Percentiles rank a stretch among this genome's conserved stretches.
phyloP scores from a whole-genome alignment of 1,140 invertebrate species.

The Potamilus streckersoni region DNA sequence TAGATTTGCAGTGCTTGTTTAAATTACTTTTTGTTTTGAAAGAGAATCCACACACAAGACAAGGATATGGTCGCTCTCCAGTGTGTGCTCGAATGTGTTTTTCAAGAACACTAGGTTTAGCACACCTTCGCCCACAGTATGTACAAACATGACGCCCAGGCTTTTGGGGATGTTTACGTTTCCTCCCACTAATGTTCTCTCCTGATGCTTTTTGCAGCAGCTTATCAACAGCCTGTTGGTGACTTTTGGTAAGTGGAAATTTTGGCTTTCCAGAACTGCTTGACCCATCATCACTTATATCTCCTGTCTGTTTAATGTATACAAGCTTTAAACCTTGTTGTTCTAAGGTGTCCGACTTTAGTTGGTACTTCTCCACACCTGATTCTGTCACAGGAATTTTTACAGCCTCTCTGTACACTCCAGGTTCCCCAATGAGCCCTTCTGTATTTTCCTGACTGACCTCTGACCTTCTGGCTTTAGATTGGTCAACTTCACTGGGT shows the following conservation, averaged over 20 bases:
- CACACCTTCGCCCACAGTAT: conserved; percentile 88
- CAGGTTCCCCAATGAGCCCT: conserved; percentile 25
- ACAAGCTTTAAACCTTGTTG: conserved; percentile 33
- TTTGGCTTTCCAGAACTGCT: neutral
- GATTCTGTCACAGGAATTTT: conserved; percentile 13
- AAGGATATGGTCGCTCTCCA: conserved; percentile 93
- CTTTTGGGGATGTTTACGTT: conserved; percentile 57
- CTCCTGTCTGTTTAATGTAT: conserved; percentile 33
- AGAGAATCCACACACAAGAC: conserved; percentile 87
- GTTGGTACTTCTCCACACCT: conserved; percentile 18
- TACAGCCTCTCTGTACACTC: conserved; percentile 11
- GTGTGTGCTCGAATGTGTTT: conserved; percentile 90
- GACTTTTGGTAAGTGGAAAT: conserved; percentile 1
- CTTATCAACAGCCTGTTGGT: conserved; percentile 18
- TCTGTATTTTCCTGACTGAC: conserved; percentile 25
- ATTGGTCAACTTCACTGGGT: conserved; percentile 8
- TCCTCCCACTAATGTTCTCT: conserved; percentile 21
- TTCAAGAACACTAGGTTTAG: conserved; percentile 92
- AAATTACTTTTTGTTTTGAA: conserved; percentile 96
- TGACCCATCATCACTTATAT: neutral
- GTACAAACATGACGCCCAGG: conserved; percentile 80
- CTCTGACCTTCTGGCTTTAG: conserved; percentile 15
- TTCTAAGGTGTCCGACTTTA: conserved; percentile 26
- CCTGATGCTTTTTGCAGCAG: conserved; percentile 17
- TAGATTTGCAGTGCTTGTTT: conserved; percentile 89